Percentiles rank a stretch among this genome's conserved stretches.
Conservation (phyloP, 2,797 vertebrate species). For the Tiaroga cobitis region DNA sequence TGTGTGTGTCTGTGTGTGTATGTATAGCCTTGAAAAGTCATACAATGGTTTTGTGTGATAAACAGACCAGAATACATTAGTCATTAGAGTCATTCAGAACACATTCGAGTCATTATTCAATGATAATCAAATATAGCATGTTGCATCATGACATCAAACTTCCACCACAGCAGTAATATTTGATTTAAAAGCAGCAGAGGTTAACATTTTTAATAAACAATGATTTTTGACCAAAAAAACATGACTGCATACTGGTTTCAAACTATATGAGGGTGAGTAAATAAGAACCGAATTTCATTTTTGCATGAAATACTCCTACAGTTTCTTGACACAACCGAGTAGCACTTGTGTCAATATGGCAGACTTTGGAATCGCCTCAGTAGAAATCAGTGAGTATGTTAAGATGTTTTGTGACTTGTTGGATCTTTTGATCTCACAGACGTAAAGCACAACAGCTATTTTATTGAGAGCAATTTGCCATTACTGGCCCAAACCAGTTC, state of each 20-base stretch:
- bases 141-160: too few species aligned
- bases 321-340: not conserved
- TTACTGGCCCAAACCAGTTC: constrained; percentile 59
- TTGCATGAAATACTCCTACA: not conserved
- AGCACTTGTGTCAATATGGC: not conserved
- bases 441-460: constrained; percentile 35
- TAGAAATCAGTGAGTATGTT: not conserved
- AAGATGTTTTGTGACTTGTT: not conserved
- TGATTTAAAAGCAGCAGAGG: too few species aligned
- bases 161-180: too few species aligned
- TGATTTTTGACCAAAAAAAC: too few species aligned
- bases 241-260: too few species aligned
- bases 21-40: too few species aligned
- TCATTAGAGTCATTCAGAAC: not conserved
- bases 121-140: too few species aligned
- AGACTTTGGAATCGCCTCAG: not conserved
- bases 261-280: not conserved
- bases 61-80: not conserved
- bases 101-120: not conserved
- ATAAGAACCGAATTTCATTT: not conserved
- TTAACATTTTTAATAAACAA: not conserved
- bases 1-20: too few species aligned
- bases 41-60: not conserved
- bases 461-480: constrained; percentile 57
- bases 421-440: not conserved